phyloP scores from a whole-genome alignment of 2,113 vertebrate genomes.

The Cebus imitator region DNA sequence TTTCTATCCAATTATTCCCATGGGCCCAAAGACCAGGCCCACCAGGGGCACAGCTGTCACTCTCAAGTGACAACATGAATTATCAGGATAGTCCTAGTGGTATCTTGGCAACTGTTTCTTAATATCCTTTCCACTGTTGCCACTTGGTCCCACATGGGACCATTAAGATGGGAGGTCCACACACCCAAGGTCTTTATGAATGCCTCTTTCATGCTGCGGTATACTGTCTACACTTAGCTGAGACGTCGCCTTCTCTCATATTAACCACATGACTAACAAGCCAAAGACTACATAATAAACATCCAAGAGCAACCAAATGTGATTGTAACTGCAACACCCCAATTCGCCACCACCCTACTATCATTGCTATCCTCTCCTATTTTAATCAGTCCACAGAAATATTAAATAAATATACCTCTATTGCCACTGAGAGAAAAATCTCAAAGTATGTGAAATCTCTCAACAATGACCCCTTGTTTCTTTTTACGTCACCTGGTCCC shows the following conservation, averaged over 20 bases:
- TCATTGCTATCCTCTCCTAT: background rate
- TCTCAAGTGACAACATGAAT: background rate
- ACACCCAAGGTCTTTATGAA: background rate
- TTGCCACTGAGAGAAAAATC: background rate
- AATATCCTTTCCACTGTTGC: background rate
- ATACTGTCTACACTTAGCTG: background rate
- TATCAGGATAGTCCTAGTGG: background rate
- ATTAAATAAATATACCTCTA: background rate
- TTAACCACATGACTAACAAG: background rate
- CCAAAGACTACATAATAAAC: background rate
- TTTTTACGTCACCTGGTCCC: background rate
- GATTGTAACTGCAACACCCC: background rate
- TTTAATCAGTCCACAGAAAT: constrained; percentile 12
- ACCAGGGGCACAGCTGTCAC: background rate
- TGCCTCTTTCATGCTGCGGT: background rate
- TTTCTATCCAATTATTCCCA: background rate
- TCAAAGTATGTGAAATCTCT: background rate
- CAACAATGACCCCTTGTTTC: background rate
- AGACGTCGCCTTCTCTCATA: background rate
- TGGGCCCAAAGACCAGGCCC: background rate
- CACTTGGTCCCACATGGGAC: background rate
- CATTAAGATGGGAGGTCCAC: background rate
- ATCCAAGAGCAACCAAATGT: background rate
- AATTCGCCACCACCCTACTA: background rate
- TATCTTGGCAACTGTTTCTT: background rate